Evolutionary conservation across 2,113 vertebrate species (phyloP).

Genomic region (Rhipidura dahli): DNA sequence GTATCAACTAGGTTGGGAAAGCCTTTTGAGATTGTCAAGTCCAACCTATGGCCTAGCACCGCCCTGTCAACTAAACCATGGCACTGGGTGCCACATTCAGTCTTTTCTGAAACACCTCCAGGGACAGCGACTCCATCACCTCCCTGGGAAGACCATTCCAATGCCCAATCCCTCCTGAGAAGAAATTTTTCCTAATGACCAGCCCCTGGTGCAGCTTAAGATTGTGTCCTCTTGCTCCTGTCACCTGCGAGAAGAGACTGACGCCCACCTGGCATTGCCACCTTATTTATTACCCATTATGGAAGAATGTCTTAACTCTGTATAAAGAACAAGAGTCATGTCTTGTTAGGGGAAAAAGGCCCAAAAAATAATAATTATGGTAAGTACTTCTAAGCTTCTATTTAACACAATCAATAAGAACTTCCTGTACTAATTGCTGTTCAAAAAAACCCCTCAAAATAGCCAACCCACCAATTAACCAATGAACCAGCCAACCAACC

Average conservation of each 20-base stretch:
- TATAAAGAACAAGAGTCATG: background rate
- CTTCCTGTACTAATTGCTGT: background rate
- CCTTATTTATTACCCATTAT: background rate
- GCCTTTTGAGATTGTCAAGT: background rate
- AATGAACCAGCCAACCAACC: background rate
- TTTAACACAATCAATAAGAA: background rate
- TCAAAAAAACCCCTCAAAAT: background rate
- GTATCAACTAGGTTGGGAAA: background rate
- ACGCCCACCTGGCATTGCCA: background rate
- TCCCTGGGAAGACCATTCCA: background rate
- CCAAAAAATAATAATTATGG: background rate
- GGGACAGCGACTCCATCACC: fast-evolving
- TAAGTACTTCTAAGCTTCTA: background rate
- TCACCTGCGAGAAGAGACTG: background rate
- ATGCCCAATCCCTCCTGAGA: background rate
- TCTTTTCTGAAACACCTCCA: background rate
- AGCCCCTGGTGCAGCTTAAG: background rate
- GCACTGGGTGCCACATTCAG: too few species aligned
- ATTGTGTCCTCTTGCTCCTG: background rate
- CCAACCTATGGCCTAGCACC: background rate
- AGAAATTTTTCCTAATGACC: background rate
- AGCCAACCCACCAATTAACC: background rate
- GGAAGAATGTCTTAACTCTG: background rate
- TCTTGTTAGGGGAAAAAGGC: background rate
- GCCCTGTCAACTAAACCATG: background rate